Conservation (phyloP, 2,113 vertebrate genomes). For the Sphyrna mokarran region DNA sequence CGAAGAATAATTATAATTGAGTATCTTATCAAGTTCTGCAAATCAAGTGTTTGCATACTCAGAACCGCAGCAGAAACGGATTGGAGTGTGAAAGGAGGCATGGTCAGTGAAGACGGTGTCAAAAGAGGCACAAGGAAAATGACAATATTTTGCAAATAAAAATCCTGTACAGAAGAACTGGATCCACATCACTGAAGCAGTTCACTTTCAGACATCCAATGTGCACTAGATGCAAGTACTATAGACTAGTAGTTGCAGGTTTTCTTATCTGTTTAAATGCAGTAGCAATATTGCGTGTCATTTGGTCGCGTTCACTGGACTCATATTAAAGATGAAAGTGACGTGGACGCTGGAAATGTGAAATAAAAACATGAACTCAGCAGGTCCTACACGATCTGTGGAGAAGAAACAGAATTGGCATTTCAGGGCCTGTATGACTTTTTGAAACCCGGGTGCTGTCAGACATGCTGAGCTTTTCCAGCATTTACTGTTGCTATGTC, state of each 20-base stretch:
- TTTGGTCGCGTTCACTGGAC: not conserved
- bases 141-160: not conserved
- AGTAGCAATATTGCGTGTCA: not conserved
- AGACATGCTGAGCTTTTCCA: too few relatives aligned
- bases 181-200: not conserved
- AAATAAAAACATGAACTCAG: too few relatives aligned
- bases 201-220: not conserved
- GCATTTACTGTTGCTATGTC: too few relatives aligned
- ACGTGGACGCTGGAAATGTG: too few relatives aligned
- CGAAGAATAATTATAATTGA: not conserved
- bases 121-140: not conserved
- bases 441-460: too few relatives aligned
- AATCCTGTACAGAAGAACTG: not conserved
- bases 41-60: not conserved
- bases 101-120: not conserved
- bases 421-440: too few relatives aligned
- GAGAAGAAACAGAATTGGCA: too few relatives aligned
- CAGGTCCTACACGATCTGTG: too few relatives aligned
- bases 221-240: not conserved
- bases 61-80: not conserved
- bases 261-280: not conserved
- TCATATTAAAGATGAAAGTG: not conserved
- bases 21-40: not conserved
- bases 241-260: not conserved
- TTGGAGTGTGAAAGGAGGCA: not conserved